Base-by-base conservation (phyloP, 2,797 vertebrate species). In the Schizopygopsis malacanthus region DNA sequence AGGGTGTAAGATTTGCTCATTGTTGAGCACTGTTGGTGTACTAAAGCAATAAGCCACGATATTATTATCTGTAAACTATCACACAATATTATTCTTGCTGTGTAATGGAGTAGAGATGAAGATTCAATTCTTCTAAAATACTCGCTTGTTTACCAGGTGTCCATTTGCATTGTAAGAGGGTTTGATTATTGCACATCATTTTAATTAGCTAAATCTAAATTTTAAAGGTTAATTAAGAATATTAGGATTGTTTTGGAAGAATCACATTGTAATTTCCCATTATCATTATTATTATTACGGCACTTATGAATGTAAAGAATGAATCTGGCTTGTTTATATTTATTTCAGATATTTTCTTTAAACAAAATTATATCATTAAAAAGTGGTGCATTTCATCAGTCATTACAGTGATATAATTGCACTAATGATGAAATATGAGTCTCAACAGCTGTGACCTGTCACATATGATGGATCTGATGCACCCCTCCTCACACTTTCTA, bases 1-100 rank as follows among this genome's bases (percentile, higher is more conserved):
- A 81, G 18, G 83, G 84, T 85, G 84, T 81, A 52, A 81, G 84
- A 81, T 73, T 54, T 39, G 15, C 78, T 85, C 73, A 41, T 79
- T 73, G 77, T 79, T 85, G 69, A 81, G 50, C 28, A 61, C 8
- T 16, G 50, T 59, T 50, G 41, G 65, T 59, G 47, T 79, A 67
- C 63, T 18, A 77, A 6, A 56, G 75, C 43, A 16, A 5, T 12
- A 59, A 78, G 41, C 33, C 72, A 52, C 61, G 7, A 73, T n/a
- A 50, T 54, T 39, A n/a, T 83, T 28, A 9, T 83, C 45, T 20
- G 56, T 75, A 63, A 59, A 73, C 54, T 82, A 15, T 47, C 20
- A 47, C 61, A 43, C 22, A 22, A 18, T 54, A 43, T 77, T 67
- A 20, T 65, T 73, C 22, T 83, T 52, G 33, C 70, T 6, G 20